These are phyloP conservation scores for Phenganax stokvisi DNA, from an alignment of 92 coral and sea anemone genomes.

Conservation along the genomic window DNA sequence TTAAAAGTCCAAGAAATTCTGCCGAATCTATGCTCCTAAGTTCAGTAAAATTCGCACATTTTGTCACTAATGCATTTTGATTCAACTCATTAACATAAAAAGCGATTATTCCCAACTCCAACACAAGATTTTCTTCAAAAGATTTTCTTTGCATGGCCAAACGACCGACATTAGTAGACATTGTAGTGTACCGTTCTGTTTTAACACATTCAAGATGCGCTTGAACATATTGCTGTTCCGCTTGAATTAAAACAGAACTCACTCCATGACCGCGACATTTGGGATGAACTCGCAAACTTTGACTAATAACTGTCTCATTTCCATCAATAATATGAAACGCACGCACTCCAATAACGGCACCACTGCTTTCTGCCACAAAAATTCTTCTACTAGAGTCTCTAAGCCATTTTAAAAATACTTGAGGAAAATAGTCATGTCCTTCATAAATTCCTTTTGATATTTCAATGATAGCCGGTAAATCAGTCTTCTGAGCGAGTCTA, in stretches of 20 bases:
- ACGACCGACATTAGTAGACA: conserved; percentile 86
- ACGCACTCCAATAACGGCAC: conserved; percentile 68
- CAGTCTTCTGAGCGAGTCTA: conserved; percentile 61
- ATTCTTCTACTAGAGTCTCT: conserved; percentile 55
- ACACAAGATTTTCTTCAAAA: conserved; percentile 67
- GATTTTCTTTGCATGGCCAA: conserved; percentile 80
- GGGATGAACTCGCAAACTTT: conserved; percentile 86
- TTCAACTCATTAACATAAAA: conserved; percentile 54
- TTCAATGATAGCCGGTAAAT: conserved; percentile 60
- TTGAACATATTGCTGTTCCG: conserved; percentile 66
- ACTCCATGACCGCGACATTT: conserved; percentile 78
- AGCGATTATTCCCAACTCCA: conserved; percentile 80
- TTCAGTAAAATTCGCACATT: too few relatives aligned
- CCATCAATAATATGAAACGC: conserved; percentile 84
- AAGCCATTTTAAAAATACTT: conserved; percentile 75
- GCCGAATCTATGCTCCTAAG: background rate
- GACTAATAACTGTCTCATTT: conserved; percentile 79
- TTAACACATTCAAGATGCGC: conserved; percentile 57
- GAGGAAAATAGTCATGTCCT: conserved; percentile 89
- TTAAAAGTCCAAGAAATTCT: conserved; percentile 4
- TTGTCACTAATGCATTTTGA: background rate
- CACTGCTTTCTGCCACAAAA: conserved; percentile 71
- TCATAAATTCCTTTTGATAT: conserved; percentile 82
- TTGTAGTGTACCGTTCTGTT: conserved; percentile 92
- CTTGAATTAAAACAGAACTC: conserved; percentile 66